Base-by-base conservation (phyloP, 2,113 vertebrate genomes). In the Pterophyllum scalare region DNA sequence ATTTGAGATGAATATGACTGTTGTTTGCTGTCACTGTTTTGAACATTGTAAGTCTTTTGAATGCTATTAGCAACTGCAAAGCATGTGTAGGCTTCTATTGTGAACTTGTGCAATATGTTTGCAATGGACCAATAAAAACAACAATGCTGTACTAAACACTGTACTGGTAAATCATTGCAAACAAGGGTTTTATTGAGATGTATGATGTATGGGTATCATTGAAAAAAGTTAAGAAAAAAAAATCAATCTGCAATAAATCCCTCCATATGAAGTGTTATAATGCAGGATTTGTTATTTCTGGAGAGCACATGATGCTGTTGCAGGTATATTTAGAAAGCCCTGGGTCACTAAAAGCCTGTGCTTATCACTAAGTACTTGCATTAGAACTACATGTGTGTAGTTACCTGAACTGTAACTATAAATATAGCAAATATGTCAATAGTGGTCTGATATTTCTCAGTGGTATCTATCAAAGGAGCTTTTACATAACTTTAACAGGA, bases 41-140 rank as follows among this genome's bases (percentile, higher is more conserved):
- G 10, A 54, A 56, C 43, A 62, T n/a, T 83, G 58, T 74, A 67
- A 81, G 59, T 40, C 8, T 75, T 43, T 77, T 75, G 17, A 61
- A 57, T 14, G 1, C 59, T n/a, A 64, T 56, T 35, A 54, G 33
- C 31, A 13, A 57, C 54, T 59, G 61, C 26, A 78, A 35, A 60
- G 56, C 81, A 76, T 56, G 59, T 19, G 4, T 28, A 59, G 19
- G 24, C 56, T 79, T 77, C 46, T 87, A 9, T 59, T 81, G 46
- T 22, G 60, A 79, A 46, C 20, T 67, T 78, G 40, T 57, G 58
- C 60, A 64, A 26, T 83, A 49, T 87, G 75, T 85, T 88, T 83
- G 56, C 59, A 13, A 22, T 40, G 19, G 31, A 58, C 31, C 46
- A 92, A 90, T 90, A 87, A 90, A 90, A 38, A 40, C 40, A 90